Conservation (phyloP, 2,113 vertebrate genomes). For the Herpetotheres cachinnans region DNA sequence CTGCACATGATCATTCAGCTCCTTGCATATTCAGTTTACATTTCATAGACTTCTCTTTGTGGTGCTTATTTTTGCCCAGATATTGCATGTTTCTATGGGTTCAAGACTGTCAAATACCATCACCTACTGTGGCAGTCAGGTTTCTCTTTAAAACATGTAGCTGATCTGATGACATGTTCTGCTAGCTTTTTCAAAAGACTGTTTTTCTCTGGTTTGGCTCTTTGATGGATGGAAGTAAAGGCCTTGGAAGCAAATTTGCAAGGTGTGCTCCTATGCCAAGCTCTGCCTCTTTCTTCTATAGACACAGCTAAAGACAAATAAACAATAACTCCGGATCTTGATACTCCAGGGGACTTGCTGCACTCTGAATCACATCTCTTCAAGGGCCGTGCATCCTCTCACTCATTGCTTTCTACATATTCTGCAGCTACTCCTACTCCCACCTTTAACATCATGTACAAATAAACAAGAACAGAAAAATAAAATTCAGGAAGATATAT, state of each 20-base stretch:
- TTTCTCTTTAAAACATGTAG: background rate
- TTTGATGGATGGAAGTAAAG: background rate
- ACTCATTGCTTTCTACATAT: background rate
- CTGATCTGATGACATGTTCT: background rate
- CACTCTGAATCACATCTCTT: background rate
- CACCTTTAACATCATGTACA: background rate
- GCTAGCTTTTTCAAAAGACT: background rate
- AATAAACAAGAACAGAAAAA: background rate
- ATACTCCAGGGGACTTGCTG: background rate
- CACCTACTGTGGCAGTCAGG: background rate
- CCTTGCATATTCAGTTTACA: background rate
- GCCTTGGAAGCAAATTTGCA: background rate
- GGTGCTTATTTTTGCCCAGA: background rate
- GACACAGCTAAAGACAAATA: background rate
- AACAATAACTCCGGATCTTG: background rate
- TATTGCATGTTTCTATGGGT: background rate
- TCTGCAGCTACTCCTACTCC: background rate
- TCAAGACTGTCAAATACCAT: background rate
- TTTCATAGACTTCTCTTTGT: background rate
- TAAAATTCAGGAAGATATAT: background rate
- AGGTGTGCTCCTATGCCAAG: background rate
- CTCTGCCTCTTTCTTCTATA: background rate
- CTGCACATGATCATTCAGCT: background rate
- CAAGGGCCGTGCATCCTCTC: background rate
- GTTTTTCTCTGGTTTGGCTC: background rate